phyloP scores from a whole-genome alignment of 2,888 invertebrate species.

The Adelognathus sp. region DNA sequence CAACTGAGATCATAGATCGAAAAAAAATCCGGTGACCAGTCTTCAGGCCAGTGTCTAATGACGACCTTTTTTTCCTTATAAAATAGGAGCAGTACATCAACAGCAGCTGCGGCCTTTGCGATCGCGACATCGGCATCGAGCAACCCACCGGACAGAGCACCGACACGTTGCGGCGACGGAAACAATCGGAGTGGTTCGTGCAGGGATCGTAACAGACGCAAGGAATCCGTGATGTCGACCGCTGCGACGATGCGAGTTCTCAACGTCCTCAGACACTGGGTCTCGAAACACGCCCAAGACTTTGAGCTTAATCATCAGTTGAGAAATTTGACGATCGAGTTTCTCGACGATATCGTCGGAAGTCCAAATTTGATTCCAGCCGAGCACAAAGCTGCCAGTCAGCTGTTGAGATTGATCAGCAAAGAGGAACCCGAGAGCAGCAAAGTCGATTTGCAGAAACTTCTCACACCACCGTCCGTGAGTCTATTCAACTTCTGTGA shows the following conservation, averaged over 20 bases:
- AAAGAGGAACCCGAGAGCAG: constrained; percentile 87
- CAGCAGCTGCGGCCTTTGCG: constrained; percentile 95
- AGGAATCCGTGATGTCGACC: constrained; percentile 92
- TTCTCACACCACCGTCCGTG: constrained; percentile 88
- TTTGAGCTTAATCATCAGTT: constrained; percentile 90
- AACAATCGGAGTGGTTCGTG: constrained; percentile 69
- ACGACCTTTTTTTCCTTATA: background rate
- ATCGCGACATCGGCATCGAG: constrained; percentile 95
- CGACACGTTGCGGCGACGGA: constrained; percentile 68
- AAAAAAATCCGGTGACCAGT: background rate
- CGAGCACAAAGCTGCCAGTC: constrained; percentile 94
- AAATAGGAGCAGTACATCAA: constrained; percentile 90
- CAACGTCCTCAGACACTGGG: constrained; percentile 95
- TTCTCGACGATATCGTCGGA: constrained; percentile 93
- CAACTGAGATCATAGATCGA: background rate
- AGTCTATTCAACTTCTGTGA: constrained; percentile 73
- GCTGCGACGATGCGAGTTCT: constrained; percentile 97
- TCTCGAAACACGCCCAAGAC: constrained; percentile 94
- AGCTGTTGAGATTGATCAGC: constrained; percentile 89
- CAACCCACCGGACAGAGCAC: constrained; percentile 88
- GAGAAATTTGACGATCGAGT: constrained; percentile 90
- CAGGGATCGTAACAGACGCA: constrained; percentile 83
- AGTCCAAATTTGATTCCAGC: constrained; percentile 92
- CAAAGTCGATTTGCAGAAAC: constrained; percentile 86
- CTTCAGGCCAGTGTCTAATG: background rate